phyloP scores from a whole-genome alignment of 2,888 invertebrate species.

The Fissipunctia ypsillon region DNA sequence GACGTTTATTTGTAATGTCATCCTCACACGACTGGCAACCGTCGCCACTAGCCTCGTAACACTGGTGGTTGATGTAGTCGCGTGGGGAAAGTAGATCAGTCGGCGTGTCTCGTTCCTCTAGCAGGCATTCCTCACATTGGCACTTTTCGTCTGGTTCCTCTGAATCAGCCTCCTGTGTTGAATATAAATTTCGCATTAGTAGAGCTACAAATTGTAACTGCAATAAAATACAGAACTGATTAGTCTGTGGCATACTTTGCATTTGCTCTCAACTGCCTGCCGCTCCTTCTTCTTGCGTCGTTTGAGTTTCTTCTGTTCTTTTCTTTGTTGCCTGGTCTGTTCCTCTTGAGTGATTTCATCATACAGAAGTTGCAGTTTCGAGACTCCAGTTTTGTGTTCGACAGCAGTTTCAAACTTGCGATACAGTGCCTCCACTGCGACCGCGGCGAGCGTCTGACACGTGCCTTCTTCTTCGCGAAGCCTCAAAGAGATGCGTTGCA shows the following conservation, averaged over 20 bases:
- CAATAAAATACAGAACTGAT: neutral
- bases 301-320: conserved; percentile 96
- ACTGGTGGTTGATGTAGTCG: conserved; percentile 77
- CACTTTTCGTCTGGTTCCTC: conserved; percentile 89
- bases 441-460: conserved; percentile 97
- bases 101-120: conserved; percentile 86
- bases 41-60: conserved; percentile 79
- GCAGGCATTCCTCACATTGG: conserved; percentile 86
- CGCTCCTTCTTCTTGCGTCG: conserved; percentile 93
- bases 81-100: conserved; percentile 83
- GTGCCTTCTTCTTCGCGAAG: conserved; percentile 97
- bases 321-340: conserved; percentile 95
- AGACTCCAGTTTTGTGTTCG: conserved; percentile 96
- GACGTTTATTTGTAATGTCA: conserved; percentile 80
- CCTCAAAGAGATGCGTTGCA: conserved; percentile 96
- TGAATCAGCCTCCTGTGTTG: conserved; percentile 85
- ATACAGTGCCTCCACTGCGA: conserved; percentile 96
- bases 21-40: conserved; percentile 88
- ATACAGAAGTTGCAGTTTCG: conserved; percentile 96
- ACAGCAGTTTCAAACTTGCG: conserved; percentile 97
- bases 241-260: conserved; percentile 77
- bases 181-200: conserved; percentile 45
- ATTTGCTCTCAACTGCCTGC: conserved; percentile 84
- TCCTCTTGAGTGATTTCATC: conserved; percentile 97
- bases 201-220: neutral